Evolutionary conservation across 2,888 invertebrate genomes (phyloP).

Genomic region (Malthinus seriepunctatus): DNA sequence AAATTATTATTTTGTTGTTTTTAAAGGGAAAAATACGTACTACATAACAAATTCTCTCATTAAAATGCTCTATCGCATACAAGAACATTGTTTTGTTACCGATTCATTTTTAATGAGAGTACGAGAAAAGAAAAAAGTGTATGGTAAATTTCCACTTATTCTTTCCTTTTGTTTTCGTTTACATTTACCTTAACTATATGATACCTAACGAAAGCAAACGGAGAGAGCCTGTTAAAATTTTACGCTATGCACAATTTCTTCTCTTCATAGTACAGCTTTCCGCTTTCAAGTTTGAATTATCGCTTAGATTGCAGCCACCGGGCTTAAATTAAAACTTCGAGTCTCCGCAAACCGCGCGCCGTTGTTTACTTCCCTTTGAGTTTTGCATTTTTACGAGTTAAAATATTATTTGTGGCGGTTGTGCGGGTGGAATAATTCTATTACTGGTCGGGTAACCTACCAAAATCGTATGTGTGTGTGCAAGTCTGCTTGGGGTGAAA

Average conservation of each 20-base stretch:
- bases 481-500: slow-evolving; percentile 9
- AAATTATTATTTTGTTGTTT: background rate
- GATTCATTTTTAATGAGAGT: slow-evolving; percentile 27
- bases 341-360: slow-evolving; percentile 25
- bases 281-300: slow-evolving; percentile 30
- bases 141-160: slow-evolving; percentile 21
- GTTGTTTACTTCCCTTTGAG: slow-evolving; percentile 31
- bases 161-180: slow-evolving; percentile 20
- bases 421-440: slow-evolving; percentile 28
- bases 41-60: slow-evolving; percentile 29
- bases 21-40: slow-evolving; percentile 5
- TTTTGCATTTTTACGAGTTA: slow-evolving; percentile 31
- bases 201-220: slow-evolving; percentile 19
- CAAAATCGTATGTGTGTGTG: background rate
- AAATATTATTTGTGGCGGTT: slow-evolving; percentile 28
- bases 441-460: slow-evolving; percentile 15
- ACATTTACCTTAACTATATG: slow-evolving; percentile 17
- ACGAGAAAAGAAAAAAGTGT: slow-evolving; percentile 9
- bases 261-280: slow-evolving; percentile 28
- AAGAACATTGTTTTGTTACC: slow-evolving; percentile 25
- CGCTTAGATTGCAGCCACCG: slow-evolving; percentile 25
- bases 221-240: slow-evolving; percentile 34
- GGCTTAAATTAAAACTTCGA: slow-evolving; percentile 25
- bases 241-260: slow-evolving; percentile 36
- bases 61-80: slow-evolving; percentile 30